Evolutionary conservation across 2,888 invertebrate species (phyloP).

Genomic region (Epicampocera succincta): DNA sequence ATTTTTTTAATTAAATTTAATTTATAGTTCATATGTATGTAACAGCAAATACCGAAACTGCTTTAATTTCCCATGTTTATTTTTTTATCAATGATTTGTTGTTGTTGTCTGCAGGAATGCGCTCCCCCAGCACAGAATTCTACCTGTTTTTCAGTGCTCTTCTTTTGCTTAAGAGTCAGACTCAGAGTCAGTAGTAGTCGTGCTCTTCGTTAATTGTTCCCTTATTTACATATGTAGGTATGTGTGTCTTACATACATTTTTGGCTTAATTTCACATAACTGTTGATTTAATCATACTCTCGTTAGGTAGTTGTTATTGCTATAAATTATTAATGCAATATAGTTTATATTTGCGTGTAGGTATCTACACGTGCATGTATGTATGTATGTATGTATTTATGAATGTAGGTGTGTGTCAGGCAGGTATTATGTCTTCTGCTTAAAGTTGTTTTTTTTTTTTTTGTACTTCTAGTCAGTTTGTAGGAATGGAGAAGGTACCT

Average conservation of each 20-base stretch:
- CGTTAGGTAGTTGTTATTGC: slow-evolving; percentile 70
- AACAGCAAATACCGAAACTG: background rate
- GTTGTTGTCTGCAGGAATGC: slow-evolving; percentile 14
- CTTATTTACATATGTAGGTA: slow-evolving; percentile 18
- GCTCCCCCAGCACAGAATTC: slow-evolving; percentile 4
- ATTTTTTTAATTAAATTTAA: slow-evolving; percentile 22
- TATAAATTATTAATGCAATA: slow-evolving; percentile 78
- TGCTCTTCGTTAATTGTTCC: slow-evolving; percentile 31
- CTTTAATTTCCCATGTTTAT: slow-evolving; percentile 1
- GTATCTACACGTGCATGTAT: slow-evolving; percentile 5
- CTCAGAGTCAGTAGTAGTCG: background rate
- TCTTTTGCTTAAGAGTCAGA: background rate
- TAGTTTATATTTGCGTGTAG: slow-evolving; percentile 39
- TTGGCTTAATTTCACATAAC: slow-evolving; percentile 74
- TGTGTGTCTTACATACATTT: slow-evolving; percentile 52
- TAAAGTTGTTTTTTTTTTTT: slow-evolving; percentile 28
- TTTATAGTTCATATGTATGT: too few species aligned
- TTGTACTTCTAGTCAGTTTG: slow-evolving; percentile 28
- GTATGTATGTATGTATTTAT: background rate
- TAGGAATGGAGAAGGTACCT: too few species aligned
- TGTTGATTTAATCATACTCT: slow-evolving; percentile 76
- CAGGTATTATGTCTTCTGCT: slow-evolving; percentile 8
- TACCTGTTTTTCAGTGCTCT: background rate
- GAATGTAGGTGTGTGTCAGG: background rate
- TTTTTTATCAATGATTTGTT: slow-evolving; percentile 11